phyloP scores from a whole-genome alignment of 2,888 invertebrate species.

The Heliconius erato region DNA sequence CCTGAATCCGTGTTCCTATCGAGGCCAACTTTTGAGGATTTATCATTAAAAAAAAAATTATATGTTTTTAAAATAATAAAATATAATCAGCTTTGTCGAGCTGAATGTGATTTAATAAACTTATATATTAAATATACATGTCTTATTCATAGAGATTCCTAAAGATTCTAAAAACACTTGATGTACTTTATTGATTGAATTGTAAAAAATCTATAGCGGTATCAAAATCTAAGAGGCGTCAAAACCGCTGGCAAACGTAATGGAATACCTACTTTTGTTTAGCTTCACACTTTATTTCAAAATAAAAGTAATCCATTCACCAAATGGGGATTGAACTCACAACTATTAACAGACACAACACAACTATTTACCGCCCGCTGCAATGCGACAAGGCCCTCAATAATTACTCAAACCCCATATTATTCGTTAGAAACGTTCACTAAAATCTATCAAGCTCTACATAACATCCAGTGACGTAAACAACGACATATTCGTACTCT shows the following conservation, averaged over 20 bases:
- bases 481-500: not conserved
- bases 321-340: not conserved
- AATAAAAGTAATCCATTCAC: too few relatives aligned
- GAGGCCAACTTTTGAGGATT: not conserved
- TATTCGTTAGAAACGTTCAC: not conserved
- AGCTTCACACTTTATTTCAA: not conserved
- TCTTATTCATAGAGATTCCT: not conserved
- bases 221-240: not conserved
- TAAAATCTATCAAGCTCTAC: not conserved
- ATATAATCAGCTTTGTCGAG: too few relatives aligned
- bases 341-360: not conserved
- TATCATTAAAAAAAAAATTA: too few relatives aligned
- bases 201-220: not conserved
- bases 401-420: not conserved
- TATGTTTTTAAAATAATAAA: too few relatives aligned
- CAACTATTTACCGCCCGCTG: not conserved
- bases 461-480: constrained; percentile 13
- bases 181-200: not conserved
- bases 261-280: not conserved
- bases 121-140: not conserved
- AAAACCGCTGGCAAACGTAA: not conserved
- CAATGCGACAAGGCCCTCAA: too few relatives aligned
- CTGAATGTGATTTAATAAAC: too few relatives aligned
- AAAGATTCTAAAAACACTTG: too few relatives aligned
- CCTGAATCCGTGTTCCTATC: too few relatives aligned